A percentile compares a stretch with the other conserved stretches of the same genome.
phyloP scores from a whole-genome alignment of 2,888 invertebrate species.

The Catotricha subobsoleta region DNA sequence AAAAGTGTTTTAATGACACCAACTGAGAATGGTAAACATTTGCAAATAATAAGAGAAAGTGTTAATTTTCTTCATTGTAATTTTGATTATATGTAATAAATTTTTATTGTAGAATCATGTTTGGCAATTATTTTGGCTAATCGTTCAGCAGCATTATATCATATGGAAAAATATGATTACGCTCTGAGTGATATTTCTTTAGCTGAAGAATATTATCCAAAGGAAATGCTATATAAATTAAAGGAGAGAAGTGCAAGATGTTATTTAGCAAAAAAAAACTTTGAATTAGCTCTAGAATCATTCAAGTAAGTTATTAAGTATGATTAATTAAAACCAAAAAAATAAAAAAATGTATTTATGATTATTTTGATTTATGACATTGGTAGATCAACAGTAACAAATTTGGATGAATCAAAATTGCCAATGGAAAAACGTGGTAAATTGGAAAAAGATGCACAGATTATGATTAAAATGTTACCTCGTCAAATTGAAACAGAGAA shows the following conservation, averaged over 20 bases:
- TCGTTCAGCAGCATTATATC: constrained; percentile 62
- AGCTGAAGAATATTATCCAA: constrained; percentile 49
- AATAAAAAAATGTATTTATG: background rate
- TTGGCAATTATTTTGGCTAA: constrained; percentile 56
- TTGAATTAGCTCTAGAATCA: constrained; percentile 41
- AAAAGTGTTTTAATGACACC: constrained; percentile 49
- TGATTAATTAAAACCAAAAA: background rate
- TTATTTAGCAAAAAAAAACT: constrained; percentile 45
- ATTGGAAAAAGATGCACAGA: constrained; percentile 44
- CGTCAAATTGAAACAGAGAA: constrained; percentile 15
- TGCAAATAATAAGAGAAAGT: too few species aligned
- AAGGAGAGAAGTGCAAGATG: constrained; percentile 56
- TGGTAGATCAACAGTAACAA: constrained; percentile 45
- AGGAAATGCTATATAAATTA: constrained; percentile 54
- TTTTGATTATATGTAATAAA: too few species aligned
- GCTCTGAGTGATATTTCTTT: constrained; percentile 53
- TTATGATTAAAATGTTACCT: constrained; percentile 50
- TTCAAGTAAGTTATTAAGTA: constrained; percentile 30
- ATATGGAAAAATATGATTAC: constrained; percentile 46
- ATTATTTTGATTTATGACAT: too few species aligned
- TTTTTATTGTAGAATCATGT: too few species aligned
- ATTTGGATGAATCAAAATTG: constrained; percentile 47
- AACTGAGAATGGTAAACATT: constrained; percentile 44
- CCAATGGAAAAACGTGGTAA: constrained; percentile 41
- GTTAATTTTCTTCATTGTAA: too few species aligned